Evolutionary conservation across 30 jellyfish, hydroid and myxozoan genomes (phyloP).

Genomic region (Aurelia sp.): DNA sequence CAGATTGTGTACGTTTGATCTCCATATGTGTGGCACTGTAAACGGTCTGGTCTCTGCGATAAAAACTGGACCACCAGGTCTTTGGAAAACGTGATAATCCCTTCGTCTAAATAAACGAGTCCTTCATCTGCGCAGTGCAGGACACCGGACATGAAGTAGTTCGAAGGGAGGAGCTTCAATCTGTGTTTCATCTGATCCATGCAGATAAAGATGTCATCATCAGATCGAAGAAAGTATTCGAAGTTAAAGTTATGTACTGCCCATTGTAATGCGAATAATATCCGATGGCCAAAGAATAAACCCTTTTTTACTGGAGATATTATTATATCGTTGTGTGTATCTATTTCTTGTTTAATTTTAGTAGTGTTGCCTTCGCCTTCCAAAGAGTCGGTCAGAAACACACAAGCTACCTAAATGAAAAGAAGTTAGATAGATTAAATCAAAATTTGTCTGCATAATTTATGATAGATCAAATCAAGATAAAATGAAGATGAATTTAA

Average conservation of each 20-base stretch:
- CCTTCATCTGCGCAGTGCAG: conserved; percentile 68
- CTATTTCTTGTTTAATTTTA: neutral
- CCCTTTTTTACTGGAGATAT: conserved; percentile 52
- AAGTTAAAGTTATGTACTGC: conserved; percentile 38
- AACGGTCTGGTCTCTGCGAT: conserved; percentile 60
- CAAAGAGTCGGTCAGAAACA: conserved; percentile 24
- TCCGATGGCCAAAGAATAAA: conserved; percentile 61
- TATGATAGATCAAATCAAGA: too few species aligned
- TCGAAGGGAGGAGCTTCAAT: conserved; percentile 20
- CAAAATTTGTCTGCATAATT: too few species aligned
- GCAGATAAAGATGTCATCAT: conserved; percentile 84
- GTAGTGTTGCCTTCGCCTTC: conserved; percentile 1
- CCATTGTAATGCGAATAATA: conserved; percentile 61
- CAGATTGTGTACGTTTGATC: conserved; percentile 68
- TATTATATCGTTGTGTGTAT: conserved; percentile 31
- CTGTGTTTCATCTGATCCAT: conserved; percentile 56
- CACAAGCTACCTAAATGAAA: conserved; percentile 5
- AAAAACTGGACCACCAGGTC: conserved; percentile 55
- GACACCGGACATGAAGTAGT: conserved; percentile 51
- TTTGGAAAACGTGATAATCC: conserved; percentile 50
- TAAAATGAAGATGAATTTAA: too few species aligned
- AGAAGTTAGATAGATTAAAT: neutral
- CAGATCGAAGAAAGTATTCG: conserved; percentile 49
- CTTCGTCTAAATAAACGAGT: conserved; percentile 75
- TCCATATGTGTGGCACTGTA: conserved; percentile 77